Percentiles rank a stretch among this genome's conserved stretches.
These are phyloP conservation scores for Nothocercus nigrocapillus DNA, from an alignment of 2,113 vertebrate species.

Conservation along the genomic window DNA sequence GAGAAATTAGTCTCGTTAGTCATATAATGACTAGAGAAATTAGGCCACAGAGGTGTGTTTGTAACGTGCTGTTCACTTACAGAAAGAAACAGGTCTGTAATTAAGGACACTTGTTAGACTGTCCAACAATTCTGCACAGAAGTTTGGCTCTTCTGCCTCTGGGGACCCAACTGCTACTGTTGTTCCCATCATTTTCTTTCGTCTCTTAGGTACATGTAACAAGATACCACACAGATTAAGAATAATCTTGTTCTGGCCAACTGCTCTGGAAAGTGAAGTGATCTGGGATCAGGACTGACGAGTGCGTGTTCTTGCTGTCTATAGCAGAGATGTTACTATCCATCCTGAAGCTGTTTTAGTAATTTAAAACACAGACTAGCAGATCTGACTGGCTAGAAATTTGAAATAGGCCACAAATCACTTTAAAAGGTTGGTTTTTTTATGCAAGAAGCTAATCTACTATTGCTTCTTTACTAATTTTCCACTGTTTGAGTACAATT, in stretches of 20 bases:
- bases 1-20: background rate
- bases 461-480: background rate
- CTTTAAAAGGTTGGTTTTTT: background rate
- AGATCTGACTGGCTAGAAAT: slow-evolving; percentile 25
- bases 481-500: background rate
- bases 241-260: background rate
- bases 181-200: background rate
- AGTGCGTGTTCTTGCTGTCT: background rate
- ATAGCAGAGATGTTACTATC: background rate
- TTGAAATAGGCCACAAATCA: background rate
- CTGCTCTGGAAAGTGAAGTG: background rate
- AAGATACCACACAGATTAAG: background rate
- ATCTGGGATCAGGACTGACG: background rate
- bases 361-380: background rate
- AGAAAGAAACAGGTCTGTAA: background rate
- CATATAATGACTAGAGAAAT: background rate
- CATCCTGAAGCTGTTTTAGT: background rate
- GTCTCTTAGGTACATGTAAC: background rate
- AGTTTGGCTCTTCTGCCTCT: background rate
- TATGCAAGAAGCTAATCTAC: background rate
- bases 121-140: background rate
- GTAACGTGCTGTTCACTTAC: background rate
- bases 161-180: background rate
- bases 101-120: background rate
- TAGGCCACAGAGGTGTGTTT: background rate